Evolutionary conservation across 2,797 vertebrate genomes (phyloP).

Genomic region (Borostomias antarcticus): DNA sequence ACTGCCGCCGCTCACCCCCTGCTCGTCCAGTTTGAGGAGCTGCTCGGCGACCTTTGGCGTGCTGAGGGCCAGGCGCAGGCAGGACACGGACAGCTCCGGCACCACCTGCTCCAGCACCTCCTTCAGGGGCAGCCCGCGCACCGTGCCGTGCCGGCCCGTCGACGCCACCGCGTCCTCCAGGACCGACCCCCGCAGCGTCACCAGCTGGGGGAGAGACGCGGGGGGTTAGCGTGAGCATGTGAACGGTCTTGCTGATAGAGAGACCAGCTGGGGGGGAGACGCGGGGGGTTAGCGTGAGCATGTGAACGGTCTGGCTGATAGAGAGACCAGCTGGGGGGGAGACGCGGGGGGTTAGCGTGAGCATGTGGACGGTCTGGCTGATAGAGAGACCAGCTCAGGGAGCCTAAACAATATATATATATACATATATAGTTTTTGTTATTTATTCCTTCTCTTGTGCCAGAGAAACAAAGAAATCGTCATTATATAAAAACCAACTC

Average conservation of each 20-base stretch:
- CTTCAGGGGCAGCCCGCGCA: constrained; percentile 84
- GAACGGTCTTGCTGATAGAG: no score
- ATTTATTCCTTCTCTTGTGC: no score
- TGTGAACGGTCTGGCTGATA: no score
- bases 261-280: constrained; percentile 80
- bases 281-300: neutral
- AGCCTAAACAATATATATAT: no score
- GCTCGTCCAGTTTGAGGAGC: constrained; percentile 93
- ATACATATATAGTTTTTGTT: no score
- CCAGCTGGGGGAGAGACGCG: constrained; percentile 77
- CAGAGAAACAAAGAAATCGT: no score
- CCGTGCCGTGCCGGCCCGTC: constrained; percentile 80
- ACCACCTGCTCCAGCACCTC: constrained; percentile 88
- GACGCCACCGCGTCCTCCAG: constrained; percentile 87
- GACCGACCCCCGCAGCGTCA: constrained; percentile 88
- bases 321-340: constrained; percentile 80
- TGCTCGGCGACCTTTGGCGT: constrained; percentile 91
- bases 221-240: neutral
- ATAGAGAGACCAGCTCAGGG: constrained; percentile 83
- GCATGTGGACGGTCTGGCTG: no score
- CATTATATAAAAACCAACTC: no score
- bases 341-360: neutral
- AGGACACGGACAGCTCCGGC: constrained; percentile 86
- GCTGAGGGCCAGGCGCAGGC: constrained; percentile 83
- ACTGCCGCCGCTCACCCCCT: constrained; percentile 84